phyloP scores from a whole-genome alignment of 2,888 invertebrate species.

The Hyles lineata region DNA sequence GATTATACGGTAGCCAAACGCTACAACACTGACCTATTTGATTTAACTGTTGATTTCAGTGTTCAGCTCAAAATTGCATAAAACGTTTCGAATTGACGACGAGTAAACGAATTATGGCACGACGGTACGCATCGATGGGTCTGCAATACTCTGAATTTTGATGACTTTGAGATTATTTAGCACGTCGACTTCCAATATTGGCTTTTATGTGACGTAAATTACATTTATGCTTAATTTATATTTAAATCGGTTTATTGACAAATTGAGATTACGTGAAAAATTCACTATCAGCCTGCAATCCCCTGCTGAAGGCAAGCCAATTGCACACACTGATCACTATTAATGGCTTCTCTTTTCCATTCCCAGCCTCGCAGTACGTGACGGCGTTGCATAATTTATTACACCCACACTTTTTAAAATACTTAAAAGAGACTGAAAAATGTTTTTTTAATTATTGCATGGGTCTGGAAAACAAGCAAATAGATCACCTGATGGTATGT shows the following conservation, averaged over 20 bases:
- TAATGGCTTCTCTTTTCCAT: neutral
- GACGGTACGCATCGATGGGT: conserved; percentile 33
- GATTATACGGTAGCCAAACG: conserved; percentile 3
- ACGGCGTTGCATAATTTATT: too few relatives aligned
- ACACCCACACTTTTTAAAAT: too few relatives aligned
- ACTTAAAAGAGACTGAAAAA: too few relatives aligned
- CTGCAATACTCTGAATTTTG: neutral
- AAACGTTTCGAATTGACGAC: conserved; percentile 39
- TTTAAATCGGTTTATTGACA: neutral
- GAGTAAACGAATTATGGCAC: conserved; percentile 45
- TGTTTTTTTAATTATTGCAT: too few relatives aligned
- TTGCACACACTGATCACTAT: too few relatives aligned
- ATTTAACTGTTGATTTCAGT: conserved; percentile 1
- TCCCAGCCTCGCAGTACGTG: too few relatives aligned
- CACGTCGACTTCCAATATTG: neutral
- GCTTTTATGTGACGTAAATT: neutral
- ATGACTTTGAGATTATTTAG: neutral
- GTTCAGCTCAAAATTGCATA: conserved; percentile 38
- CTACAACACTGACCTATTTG: conserved; percentile 2
- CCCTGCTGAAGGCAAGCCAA: too few relatives aligned
- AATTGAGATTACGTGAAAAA: neutral
- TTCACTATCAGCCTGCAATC: neutral
- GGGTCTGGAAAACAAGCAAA: too few relatives aligned
- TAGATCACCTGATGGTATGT: too few relatives aligned
- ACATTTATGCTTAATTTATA: neutral